These are phyloP conservation scores for Macrophya annulata DNA, from an alignment of 2,888 invertebrate genomes.

Conservation along the genomic window DNA sequence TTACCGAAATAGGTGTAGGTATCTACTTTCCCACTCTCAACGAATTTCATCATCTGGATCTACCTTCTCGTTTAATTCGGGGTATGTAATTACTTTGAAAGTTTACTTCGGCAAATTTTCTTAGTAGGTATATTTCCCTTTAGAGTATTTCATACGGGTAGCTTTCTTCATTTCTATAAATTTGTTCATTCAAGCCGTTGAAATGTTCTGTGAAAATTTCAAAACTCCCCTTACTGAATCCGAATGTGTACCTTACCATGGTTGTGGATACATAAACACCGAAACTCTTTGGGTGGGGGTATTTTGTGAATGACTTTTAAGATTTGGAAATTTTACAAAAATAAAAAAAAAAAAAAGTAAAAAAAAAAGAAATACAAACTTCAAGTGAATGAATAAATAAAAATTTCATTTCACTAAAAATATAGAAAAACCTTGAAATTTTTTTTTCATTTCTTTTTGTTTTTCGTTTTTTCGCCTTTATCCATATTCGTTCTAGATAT, in stretches of 20 bases:
- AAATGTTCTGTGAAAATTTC: neutral
- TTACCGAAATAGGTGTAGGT: neutral
- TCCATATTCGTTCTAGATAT: neutral
- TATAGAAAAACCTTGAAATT: too few species aligned
- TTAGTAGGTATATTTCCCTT: constrained; percentile 17
- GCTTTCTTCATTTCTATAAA: constrained; percentile 30
- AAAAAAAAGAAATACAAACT: too few species aligned
- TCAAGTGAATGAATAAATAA: too few species aligned
- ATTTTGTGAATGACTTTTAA: neutral
- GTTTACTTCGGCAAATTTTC: constrained; percentile 39
- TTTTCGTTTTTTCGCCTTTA: too few species aligned
- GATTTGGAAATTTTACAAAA: too few species aligned
- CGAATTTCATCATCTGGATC: neutral
- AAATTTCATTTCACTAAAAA: too few species aligned
- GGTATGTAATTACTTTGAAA: constrained; percentile 48
- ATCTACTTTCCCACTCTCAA: neutral
- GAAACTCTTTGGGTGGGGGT: neutral
- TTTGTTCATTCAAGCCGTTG: constrained; percentile 16
- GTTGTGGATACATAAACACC: too few species aligned
- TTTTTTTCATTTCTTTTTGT: neutral
- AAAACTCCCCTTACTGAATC: neutral
- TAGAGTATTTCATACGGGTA: constrained; percentile 43
- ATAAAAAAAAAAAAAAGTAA: too few species aligned
- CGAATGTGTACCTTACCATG: too few species aligned
- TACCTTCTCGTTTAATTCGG: neutral